Evolutionary conservation across 2,888 invertebrate genomes (phyloP).

Genomic region (Proisotoma minuta): DNA sequence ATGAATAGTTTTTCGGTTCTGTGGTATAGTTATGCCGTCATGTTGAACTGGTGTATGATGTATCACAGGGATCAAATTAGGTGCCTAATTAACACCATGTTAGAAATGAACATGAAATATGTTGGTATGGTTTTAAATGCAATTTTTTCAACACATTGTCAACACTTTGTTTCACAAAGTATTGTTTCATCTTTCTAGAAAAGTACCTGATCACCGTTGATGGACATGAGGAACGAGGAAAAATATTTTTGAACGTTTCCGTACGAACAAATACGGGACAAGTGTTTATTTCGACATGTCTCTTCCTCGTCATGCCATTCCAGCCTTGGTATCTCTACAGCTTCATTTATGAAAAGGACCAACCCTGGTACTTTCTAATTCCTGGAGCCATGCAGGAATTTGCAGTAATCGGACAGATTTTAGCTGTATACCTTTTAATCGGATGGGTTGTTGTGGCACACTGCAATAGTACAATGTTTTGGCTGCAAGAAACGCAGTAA

Average conservation of each 20-base stretch:
- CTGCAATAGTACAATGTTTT: constrained; percentile 26
- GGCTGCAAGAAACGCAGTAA: constrained; percentile 33
- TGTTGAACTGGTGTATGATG: constrained; percentile 19
- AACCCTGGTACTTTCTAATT: constrained; percentile 34
- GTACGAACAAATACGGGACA: constrained; percentile 25
- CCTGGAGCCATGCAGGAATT: constrained; percentile 36
- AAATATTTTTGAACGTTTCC: constrained; percentile 23
- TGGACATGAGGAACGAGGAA: constrained; percentile 17
- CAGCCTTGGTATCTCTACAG: constrained; percentile 35
- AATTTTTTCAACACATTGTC: no score
- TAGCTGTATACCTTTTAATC: constrained; percentile 21
- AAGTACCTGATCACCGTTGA: constrained; percentile 22
- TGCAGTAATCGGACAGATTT: constrained; percentile 24
- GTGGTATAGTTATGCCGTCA: constrained; percentile 23
- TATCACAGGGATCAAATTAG: constrained; percentile 22
- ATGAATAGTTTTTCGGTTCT: constrained; percentile 17
- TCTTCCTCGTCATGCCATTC: constrained; percentile 25
- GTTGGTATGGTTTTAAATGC: no score
- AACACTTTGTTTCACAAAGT: no score
- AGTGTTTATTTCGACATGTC: constrained; percentile 18
- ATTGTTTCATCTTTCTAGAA: not conserved
- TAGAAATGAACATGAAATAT: constrained; percentile 16
- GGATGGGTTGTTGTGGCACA: constrained; percentile 29
- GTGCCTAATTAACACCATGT: constrained; percentile 27
- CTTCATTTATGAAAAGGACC: constrained; percentile 22